phyloP scores from a whole-genome alignment of 2,888 invertebrate species.

The Artemia sinica region DNA sequence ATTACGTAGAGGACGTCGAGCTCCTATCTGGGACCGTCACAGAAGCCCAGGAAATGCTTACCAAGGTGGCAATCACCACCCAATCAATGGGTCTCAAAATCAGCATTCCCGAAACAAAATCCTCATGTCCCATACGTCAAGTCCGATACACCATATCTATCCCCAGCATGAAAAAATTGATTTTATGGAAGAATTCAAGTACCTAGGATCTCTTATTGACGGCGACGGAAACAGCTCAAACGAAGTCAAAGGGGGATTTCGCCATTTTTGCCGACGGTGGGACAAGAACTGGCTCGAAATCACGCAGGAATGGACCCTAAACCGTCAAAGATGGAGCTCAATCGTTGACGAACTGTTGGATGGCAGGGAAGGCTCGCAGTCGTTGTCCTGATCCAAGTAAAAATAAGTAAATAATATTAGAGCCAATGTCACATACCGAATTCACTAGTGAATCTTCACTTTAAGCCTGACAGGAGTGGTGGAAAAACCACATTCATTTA shows the following conservation, averaged over 20 bases:
- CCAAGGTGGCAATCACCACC: background rate
- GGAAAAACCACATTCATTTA: no score
- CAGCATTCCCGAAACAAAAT: background rate
- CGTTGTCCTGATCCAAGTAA: no score
- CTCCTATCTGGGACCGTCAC: constrained; percentile 1
- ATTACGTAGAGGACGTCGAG: background rate
- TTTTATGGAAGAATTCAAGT: background rate
- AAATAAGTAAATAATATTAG: no score
- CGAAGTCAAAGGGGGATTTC: background rate
- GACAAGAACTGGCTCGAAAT: no score
- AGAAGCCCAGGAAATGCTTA: background rate
- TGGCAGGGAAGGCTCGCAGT: no score
- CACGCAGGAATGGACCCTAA: no score
- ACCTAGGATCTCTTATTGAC: background rate
- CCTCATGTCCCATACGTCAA: background rate
- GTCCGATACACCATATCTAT: background rate
- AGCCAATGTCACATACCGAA: no score
- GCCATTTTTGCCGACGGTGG: no score
- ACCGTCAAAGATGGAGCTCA: no score
- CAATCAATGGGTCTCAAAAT: background rate
- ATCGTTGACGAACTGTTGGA: no score
- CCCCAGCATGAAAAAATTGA: background rate
- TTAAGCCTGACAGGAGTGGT: no score
- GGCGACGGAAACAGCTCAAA: background rate
- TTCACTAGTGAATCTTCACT: no score